Evolutionary conservation across 1,140 invertebrate genomes (phyloP), one percentile per base, ranked within the genome.

Genomic region (Drosophila lacteicornis): DNA sequence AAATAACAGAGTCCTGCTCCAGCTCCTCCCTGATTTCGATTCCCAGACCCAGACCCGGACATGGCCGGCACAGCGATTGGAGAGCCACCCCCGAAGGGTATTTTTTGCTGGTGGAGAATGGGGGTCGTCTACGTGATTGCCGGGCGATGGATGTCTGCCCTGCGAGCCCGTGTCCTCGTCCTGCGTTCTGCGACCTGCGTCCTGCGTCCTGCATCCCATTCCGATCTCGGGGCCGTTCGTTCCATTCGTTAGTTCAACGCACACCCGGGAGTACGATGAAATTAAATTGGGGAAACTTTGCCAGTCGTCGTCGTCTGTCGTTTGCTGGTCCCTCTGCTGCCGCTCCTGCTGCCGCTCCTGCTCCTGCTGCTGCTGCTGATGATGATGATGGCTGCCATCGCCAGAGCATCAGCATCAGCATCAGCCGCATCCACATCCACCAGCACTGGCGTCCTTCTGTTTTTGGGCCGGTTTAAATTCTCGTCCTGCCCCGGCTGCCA

Each of bases 241-340:
- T 90, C 69, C 82, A 90, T 90, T 90, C 79, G 79, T 88, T 88
- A 82, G 75, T 84, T 90, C 82, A 82, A 87, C 80, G 82, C 74
- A 87, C 85, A 90, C 85, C 70, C 85, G 83, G 83, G 86, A 92
- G 83, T 84, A 91, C 90, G 91, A 87, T 92, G 81, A 91, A 91
- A 91, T 91, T 90, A 91, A 91, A 91, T 91, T 91, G 91, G 90
- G 91, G 90, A 92, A 92, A 92, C 85, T 78, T 92, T 90, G 76
- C 68, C 82, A 76, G 74, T 79, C 75, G 57, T 79, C 56, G 13
- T 61, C 67, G 58, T 61, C 57, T 53, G 58, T 40, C 58, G 59
- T 51, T 61, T 47, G 59, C 80, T 55, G 63, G 49, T 62, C 70
- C 56, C 67, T 62, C 68, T 38, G 59, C 17, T 75, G 49, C 33